A percentile compares a stretch with the other conserved stretches of the same genome.
These are phyloP conservation scores for Drosophila rellima DNA, from an alignment of 2,888 invertebrate genomes.

Conservation along the genomic window DNA sequence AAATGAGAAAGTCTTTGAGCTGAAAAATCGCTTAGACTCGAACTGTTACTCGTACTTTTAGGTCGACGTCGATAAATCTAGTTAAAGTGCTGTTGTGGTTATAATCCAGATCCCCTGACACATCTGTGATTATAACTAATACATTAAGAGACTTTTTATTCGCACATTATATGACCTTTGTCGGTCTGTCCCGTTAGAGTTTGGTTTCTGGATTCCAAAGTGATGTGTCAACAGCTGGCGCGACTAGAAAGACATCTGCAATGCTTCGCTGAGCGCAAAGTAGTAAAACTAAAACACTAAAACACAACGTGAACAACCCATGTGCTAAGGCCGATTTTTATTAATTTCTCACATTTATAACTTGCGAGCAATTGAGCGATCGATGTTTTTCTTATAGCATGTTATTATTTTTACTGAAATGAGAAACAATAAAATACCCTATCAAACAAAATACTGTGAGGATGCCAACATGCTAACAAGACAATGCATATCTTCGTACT, in stretches of 20 bases:
- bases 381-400: neutral
- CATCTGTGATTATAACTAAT: conserved; percentile 63
- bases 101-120: neutral
- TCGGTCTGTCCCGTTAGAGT: neutral
- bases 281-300: conserved; percentile 65
- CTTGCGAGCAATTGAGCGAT: conserved; percentile 63
- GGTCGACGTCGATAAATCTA: conserved; percentile 30
- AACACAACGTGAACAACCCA: conserved; percentile 8
- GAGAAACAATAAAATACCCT: conserved; percentile 2
- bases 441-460: neutral
- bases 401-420: neutral
- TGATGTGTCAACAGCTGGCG: conserved; percentile 61
- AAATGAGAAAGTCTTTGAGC: neutral
- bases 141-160: conserved; percentile 72
- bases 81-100: conserved; percentile 9
- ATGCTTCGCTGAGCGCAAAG: conserved; percentile 28
- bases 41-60: conserved; percentile 14
- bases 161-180: conserved; percentile 63
- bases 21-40: neutral
- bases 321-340: conserved; percentile 67
- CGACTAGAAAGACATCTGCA: conserved; percentile 26
- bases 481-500: neutral
- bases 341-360: conserved; percentile 78
- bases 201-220: neutral
- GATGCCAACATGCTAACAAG: neutral